Evolutionary conservation across 2,888 invertebrate species (phyloP).

Genomic region (Alentia gelatinosa): DNA sequence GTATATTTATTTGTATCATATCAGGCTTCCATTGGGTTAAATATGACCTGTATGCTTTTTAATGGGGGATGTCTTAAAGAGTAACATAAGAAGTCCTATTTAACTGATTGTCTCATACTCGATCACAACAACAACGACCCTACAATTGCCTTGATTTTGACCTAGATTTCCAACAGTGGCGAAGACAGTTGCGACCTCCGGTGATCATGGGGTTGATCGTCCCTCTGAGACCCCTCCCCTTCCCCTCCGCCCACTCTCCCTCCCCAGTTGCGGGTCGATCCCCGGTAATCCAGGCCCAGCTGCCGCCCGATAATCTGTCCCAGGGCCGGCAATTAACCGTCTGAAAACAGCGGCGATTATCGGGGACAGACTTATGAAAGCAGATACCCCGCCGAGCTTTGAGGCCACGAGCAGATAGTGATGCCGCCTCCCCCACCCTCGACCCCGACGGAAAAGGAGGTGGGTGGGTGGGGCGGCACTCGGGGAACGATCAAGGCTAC

Average conservation of each 20-base stretch:
- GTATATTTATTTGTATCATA: too few relatives aligned
- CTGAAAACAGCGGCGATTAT: constrained; percentile 36
- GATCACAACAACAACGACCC: too few relatives aligned
- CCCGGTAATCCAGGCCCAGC: neutral
- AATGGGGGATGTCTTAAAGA: too few relatives aligned
- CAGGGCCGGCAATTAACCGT: constrained; percentile 27
- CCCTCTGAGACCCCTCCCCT: neutral
- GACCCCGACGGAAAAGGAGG: neutral
- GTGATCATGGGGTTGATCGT: too few relatives aligned
- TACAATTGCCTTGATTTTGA: too few relatives aligned
- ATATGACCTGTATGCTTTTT: too few relatives aligned
- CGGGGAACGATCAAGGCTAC: neutral
- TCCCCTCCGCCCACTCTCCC: neutral
- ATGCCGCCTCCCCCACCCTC: neutral
- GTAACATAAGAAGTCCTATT: too few relatives aligned
- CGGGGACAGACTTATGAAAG: neutral
- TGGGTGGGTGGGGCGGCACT: neutral
- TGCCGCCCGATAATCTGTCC: neutral
- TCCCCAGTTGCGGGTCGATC: neutral
- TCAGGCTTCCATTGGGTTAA: too few relatives aligned
- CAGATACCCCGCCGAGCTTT: constrained; percentile 24
- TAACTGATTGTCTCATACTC: too few relatives aligned
- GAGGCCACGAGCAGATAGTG: neutral
- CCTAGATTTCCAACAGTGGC: too few relatives aligned
- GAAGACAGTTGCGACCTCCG: too few relatives aligned